Percentiles rank a stretch among this genome's conserved stretches.
These are phyloP conservation scores for Caenorhabditis plicata DNA, from an alignment of 2,888 invertebrate species.

Conservation along the genomic window DNA sequence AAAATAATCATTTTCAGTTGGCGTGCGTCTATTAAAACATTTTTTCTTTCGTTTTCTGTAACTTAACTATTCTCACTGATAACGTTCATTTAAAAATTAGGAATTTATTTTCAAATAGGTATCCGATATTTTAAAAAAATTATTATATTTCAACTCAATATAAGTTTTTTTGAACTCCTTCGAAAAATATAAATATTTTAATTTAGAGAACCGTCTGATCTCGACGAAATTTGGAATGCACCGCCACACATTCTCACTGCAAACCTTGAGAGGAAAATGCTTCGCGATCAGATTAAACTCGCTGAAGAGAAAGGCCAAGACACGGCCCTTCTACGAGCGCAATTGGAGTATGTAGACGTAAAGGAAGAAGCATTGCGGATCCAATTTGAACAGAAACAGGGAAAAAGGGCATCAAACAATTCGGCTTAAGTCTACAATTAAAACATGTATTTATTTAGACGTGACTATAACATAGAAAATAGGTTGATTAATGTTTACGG, in stretches of 20 bases:
- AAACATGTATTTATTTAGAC: neutral
- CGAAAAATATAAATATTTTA: constrained; percentile 1
- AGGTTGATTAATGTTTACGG: neutral
- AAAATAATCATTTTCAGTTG: no score
- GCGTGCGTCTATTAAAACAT: no score
- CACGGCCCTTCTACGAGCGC: constrained; percentile 52
- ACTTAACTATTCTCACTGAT: no score
- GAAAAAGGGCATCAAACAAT: constrained; percentile 2
- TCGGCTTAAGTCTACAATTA: neutral
- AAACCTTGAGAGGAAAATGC: constrained; percentile 54
- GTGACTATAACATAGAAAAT: neutral
- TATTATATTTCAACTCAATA: no score
- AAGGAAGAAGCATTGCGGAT: constrained; percentile 56
- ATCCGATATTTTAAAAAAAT: no score
- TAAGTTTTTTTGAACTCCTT: no score
- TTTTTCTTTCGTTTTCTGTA: no score
- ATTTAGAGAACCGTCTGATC: constrained; percentile 54
- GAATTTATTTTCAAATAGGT: no score
- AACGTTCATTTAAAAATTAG: no score
- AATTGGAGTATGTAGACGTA: constrained; percentile 60
- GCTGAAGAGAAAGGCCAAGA: constrained; percentile 49
- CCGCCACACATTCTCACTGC: constrained; percentile 54
- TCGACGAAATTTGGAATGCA: constrained; percentile 54
- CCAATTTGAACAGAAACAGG: constrained; percentile 47
- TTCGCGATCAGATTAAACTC: constrained; percentile 54